Percentiles rank a stretch among this genome's conserved stretches.
These are phyloP conservation scores for Acropora yongei DNA, from an alignment of 64 coral and sea anemone genomes.

Conservation along the genomic window DNA sequence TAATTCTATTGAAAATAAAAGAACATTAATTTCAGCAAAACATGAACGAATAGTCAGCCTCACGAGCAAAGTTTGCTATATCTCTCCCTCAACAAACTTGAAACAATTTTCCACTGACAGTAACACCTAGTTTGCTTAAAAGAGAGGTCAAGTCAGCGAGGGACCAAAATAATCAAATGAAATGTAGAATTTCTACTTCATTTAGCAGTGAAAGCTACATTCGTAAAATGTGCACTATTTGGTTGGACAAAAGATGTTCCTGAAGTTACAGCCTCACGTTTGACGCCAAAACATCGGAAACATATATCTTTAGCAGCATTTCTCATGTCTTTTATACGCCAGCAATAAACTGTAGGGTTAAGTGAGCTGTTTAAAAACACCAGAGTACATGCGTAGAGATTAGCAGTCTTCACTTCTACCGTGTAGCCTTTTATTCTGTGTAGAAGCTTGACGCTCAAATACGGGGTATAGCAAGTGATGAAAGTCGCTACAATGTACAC, in stretches of 20 bases:
- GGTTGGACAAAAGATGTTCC: neutral
- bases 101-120: too few species aligned
- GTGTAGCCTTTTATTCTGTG: slow-evolving; percentile 17
- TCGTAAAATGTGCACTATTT: neutral
- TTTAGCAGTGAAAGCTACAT: neutral
- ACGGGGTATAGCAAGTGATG: slow-evolving; percentile 59
- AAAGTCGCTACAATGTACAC: slow-evolving; percentile 60
- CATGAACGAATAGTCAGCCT: too few species aligned
- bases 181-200: neutral
- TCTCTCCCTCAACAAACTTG: too few species aligned
- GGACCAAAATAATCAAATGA: too few species aligned
- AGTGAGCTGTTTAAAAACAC: slow-evolving; percentile 63
- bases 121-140: too few species aligned
- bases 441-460: slow-evolving; percentile 49
- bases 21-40: too few species aligned
- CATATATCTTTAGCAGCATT: slow-evolving; percentile 25
- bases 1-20: too few species aligned
- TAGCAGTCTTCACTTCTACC: neutral
- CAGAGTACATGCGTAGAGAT: slow-evolving; percentile 28
- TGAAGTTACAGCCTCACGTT: neutral
- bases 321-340: slow-evolving; percentile 54
- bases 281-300: neutral
- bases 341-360: slow-evolving; percentile 77
- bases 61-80: too few species aligned
- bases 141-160: too few species aligned